phyloP scores from a whole-genome alignment of 1,140 invertebrate genomes.

The Gryon sp. region DNA sequence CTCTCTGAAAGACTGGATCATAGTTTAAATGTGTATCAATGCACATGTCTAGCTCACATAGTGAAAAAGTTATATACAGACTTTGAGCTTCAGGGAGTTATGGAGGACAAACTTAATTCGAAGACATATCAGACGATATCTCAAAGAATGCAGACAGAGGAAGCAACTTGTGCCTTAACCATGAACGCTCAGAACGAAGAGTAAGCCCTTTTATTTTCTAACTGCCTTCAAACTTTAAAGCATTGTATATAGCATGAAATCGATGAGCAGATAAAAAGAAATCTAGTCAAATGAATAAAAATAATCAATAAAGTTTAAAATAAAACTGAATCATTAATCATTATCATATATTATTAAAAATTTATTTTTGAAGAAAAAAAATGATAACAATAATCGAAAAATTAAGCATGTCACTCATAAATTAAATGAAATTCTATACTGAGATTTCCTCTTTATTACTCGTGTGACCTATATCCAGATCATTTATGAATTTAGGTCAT shows the following conservation, averaged over 20 bases:
- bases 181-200: slow-evolving; percentile 88
- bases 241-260: not conserved
- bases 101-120: slow-evolving; percentile 98
- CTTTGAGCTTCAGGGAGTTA: slow-evolving; percentile 99
- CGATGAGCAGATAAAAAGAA: slow-evolving; percentile 5
- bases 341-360: no score
- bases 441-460: not conserved
- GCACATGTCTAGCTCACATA: slow-evolving; percentile 97
- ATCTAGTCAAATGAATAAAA: no score
- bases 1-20: slow-evolving; percentile 95
- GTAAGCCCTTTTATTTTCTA: slow-evolving; percentile 64
- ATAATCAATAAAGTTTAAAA: no score
- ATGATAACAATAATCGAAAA: slow-evolving; percentile 3
- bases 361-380: not conserved
- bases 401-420: slow-evolving; percentile 2
- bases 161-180: slow-evolving; percentile 94
- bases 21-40: slow-evolving; percentile 97
- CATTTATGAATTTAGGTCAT: slow-evolving; percentile 5
- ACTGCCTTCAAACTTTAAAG: not conserved
- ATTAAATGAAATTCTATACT: slow-evolving; percentile 5
- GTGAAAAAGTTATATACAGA: slow-evolving; percentile 99
- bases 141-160: slow-evolving; percentile 96
- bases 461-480: slow-evolving; percentile 1
- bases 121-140: slow-evolving; percentile 97
- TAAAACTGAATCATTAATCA: no score